These are phyloP conservation scores for Cetoscarus ocellatus DNA, from an alignment of 2,797 vertebrate species.

Conservation along the genomic window DNA sequence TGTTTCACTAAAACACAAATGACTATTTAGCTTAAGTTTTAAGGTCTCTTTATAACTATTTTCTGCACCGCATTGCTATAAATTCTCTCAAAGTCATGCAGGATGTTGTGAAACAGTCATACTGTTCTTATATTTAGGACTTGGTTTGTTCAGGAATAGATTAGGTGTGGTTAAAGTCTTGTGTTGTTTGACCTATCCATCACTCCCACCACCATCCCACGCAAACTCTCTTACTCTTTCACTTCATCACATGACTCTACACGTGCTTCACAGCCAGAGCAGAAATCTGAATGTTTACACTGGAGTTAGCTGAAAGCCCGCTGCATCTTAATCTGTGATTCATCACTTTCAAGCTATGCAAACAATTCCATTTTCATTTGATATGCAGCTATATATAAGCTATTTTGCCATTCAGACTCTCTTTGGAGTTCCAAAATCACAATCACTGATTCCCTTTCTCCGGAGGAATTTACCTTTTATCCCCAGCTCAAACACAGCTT, in stretches of 20 bases:
- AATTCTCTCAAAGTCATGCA: background rate
- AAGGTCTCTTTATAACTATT: background rate
- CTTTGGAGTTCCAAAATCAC: background rate
- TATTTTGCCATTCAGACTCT: background rate
- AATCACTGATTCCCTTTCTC: background rate
- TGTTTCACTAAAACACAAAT: background rate
- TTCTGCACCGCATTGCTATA: background rate
- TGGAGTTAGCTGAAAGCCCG: background rate
- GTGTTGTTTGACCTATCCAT: constrained; percentile 2
- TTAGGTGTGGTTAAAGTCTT: constrained; percentile 2
- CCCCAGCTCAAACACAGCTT: too few species aligned
- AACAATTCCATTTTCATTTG: background rate
- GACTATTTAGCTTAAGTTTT: background rate
- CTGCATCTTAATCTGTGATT: background rate
- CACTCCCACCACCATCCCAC: background rate
- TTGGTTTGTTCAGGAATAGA: background rate
- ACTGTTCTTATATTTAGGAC: background rate
- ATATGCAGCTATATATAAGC: background rate
- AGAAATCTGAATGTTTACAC: background rate
- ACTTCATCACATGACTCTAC: background rate
- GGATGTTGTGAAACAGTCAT: background rate
- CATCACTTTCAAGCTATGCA: background rate
- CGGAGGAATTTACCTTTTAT: background rate
- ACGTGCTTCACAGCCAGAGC: background rate
- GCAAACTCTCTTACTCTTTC: background rate